phyloP scores from a whole-genome alignment of 2,888 invertebrate genomes.

The Cephus runcator region DNA sequence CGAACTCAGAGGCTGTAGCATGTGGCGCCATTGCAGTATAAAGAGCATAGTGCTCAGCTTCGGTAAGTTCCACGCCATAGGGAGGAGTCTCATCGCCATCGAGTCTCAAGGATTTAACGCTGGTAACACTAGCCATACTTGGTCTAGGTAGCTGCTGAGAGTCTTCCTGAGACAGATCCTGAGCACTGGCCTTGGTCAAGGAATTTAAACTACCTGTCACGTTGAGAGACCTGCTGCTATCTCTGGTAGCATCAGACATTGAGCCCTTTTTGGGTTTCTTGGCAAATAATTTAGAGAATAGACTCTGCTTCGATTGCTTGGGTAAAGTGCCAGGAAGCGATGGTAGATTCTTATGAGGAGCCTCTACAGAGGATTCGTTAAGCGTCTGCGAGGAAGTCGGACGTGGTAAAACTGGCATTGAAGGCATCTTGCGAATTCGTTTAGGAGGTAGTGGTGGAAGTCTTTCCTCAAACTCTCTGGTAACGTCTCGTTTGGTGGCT shows the following conservation, averaged over 20 bases:
- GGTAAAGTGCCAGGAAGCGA: conserved; percentile 68
- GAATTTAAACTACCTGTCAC: conserved; percentile 31
- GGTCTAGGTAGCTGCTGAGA: conserved; percentile 38
- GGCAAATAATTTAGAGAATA: conserved; percentile 75
- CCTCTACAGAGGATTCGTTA: conserved; percentile 41
- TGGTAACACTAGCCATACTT: conserved; percentile 45
- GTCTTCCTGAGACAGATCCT: conserved; percentile 23
- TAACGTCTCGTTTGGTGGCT: conserved; percentile 65
- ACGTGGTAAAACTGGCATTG: conserved; percentile 57
- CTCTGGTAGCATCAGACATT: conserved; percentile 19
- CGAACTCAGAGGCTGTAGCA: conserved; percentile 88
- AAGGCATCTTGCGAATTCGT: conserved; percentile 67
- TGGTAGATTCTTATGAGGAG: conserved; percentile 70
- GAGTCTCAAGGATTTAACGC: conserved; percentile 15
- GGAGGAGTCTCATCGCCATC: conserved; percentile 53
- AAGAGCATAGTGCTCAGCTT: conserved; percentile 88
- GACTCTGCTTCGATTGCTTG: conserved; percentile 72
- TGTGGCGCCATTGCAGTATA: conserved; percentile 88
- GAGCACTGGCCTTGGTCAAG: conserved; percentile 24
- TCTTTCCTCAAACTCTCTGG: conserved; percentile 70
- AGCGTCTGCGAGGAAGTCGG: conserved; percentile 43
- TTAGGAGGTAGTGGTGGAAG: conserved; percentile 86
- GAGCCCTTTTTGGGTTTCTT: conserved; percentile 67
- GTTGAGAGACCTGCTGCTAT: conserved; percentile 34
- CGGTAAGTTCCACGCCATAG: conserved; percentile 76